phyloP scores from a whole-genome alignment of 2,113 vertebrate species.

The Rhinopithecus roxellana region DNA sequence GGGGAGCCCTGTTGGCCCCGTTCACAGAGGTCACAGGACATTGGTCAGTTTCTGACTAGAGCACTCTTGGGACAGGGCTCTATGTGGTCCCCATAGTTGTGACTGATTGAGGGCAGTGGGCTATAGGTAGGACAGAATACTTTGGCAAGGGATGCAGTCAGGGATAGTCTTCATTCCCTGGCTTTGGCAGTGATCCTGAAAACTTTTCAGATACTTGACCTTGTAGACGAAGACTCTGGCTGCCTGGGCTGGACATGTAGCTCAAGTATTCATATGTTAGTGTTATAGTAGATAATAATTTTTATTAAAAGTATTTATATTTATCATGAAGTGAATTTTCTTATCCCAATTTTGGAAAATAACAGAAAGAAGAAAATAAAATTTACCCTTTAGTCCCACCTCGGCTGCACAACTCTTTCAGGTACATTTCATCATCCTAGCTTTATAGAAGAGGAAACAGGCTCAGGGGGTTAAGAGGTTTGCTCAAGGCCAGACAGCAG shows the following conservation, averaged over 20 bases:
- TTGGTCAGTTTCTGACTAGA: not conserved
- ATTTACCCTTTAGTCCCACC: not conserved
- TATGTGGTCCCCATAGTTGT: not conserved
- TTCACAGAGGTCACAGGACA: not conserved
- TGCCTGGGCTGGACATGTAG: not conserved
- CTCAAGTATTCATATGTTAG: not conserved
- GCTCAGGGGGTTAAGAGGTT: too few relatives aligned
- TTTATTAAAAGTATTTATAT: not conserved
- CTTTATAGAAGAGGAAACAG: not conserved
- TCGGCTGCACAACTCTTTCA: not conserved
- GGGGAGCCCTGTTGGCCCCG: not conserved
- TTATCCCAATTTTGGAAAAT: not conserved
- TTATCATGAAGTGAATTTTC: not conserved
- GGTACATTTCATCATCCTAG: not conserved
- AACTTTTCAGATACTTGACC: not conserved
- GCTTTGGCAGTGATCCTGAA: not conserved
- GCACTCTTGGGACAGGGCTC: not conserved
- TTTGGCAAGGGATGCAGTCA: not conserved
- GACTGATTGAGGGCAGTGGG: not conserved
- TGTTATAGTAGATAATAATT: not conserved
- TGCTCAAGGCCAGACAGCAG: not conserved
- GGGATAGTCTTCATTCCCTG: not conserved
- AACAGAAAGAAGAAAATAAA: slow-evolving; percentile 7
- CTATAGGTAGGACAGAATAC: not conserved
- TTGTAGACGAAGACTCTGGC: not conserved